These are phyloP conservation scores for Oxyscelio sp. DNA, from an alignment of 2,888 invertebrate genomes.

Conservation along the genomic window DNA sequence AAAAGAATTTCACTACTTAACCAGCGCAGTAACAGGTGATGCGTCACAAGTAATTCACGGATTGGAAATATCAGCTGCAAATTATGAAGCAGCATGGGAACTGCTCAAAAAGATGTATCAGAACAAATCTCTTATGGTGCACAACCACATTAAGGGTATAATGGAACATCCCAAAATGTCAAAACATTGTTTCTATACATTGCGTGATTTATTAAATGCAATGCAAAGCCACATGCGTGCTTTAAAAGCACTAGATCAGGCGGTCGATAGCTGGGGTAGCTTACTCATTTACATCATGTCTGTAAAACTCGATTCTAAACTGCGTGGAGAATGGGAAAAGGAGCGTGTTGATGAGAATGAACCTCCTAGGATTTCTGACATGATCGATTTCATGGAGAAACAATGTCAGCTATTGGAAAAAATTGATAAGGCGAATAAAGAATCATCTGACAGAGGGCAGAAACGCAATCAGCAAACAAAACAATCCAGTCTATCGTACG, in stretches of 20 bases:
- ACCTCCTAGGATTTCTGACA: too few relatives aligned
- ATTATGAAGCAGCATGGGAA: conserved; percentile 73
- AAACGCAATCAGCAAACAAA: too few relatives aligned
- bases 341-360: too few relatives aligned
- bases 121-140: conserved; percentile 68
- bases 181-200: conserved; percentile 34
- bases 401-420: too few relatives aligned
- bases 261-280: too few relatives aligned
- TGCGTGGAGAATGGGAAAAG: too few relatives aligned
- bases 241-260: conserved; percentile 72
- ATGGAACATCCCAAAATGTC: conserved; percentile 57
- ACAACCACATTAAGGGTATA: conserved; percentile 69
- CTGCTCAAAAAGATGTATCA: conserved; percentile 63
- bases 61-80: conserved; percentile 66
- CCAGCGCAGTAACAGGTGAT: conserved; percentile 56
- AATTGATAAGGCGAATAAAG: too few relatives aligned
- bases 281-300: too few relatives aligned
- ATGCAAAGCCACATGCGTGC: conserved; percentile 69
- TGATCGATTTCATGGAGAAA: too few relatives aligned
- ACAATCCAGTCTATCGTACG: conserved; percentile 8
- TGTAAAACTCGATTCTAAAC: too few relatives aligned
- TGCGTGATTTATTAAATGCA: conserved; percentile 68
- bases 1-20: conserved; percentile 74
- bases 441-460: too few relatives aligned
- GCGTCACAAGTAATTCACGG: conserved; percentile 61